Base-by-base conservation (phyloP, 2,888 invertebrate genomes). In the Pollenia angustigena region DNA sequence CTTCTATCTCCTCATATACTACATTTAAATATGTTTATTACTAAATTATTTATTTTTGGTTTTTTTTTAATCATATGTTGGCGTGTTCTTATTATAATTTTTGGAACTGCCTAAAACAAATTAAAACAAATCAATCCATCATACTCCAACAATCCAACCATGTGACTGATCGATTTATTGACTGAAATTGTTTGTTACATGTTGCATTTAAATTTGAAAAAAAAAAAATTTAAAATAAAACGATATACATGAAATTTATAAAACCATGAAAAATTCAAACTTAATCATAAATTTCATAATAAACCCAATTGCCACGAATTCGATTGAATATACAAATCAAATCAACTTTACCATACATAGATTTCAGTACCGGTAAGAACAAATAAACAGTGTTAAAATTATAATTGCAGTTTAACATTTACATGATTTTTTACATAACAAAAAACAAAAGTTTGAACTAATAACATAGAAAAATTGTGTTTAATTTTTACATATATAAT, bases 301-400 rank as follows among this genome's bases (percentile, higher is more conserved):
- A 74, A 58, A 52, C 6, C n/a, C 52, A 64, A 69, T 69, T 69
- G 40, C 69, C 32, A 48, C 69, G 81, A 76, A 82, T 76, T 79
- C 60, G 56, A 71, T 58, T 64, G 64, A 79, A 82, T 66, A 76
- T 54, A 82, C 60, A 83, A 81, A 66, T 68, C 48, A 66, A 76
- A 90, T 87, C 87, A 89, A 88, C 88, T 89, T 88, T 75, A 81
- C 74, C 58, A 69, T 82, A 85, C 81, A 88, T 90, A 91, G 91
- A 91, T 91, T 90, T 91, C 91, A 89, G 91, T 91, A 89, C 91
- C 91, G 91, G 91, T 91, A 91, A 91, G 91, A 91, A 32, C 32
- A 32, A 81, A 81, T 50, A 81, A 58, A 58, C 66, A 76, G 44
- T 68, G 75, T 75, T 82, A 71, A 23, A 69, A 16, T 62, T 82